These are phyloP conservation scores for Seriola quinqueradiata DNA, from an alignment of 2,113 vertebrate genomes.

Conservation along the genomic window DNA sequence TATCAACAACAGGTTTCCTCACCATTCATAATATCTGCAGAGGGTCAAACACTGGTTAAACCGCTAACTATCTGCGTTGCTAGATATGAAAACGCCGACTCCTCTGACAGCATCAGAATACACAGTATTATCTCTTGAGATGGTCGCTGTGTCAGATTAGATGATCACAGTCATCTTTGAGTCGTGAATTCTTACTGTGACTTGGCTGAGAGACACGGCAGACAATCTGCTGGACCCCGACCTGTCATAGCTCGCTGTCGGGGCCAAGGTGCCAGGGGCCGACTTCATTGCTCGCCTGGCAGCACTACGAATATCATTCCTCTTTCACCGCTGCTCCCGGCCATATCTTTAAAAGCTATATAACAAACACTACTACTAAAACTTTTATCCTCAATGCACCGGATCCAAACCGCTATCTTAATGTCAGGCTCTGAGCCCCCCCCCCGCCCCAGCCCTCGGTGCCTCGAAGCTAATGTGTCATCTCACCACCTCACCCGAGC, in stretches of 20 bases:
- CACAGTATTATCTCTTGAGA: background rate
- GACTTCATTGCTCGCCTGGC: background rate
- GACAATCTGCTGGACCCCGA: too few relatives aligned
- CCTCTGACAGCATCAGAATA: too few relatives aligned
- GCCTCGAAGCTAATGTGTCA: constrained; percentile 26
- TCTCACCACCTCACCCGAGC: background rate
- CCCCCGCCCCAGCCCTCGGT: background rate
- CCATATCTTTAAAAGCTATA: background rate
- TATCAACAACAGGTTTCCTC: background rate
- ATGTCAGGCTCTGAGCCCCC: background rate
- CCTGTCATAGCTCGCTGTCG: background rate
- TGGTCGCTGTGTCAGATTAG: background rate
- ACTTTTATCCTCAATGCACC: background rate
- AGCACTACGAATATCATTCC: background rate
- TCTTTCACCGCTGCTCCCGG: background rate
- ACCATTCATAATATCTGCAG: background rate
- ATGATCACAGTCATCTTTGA: too few relatives aligned
- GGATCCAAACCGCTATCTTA: background rate
- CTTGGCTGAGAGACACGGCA: background rate
- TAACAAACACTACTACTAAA: background rate
- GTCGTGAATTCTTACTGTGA: background rate
- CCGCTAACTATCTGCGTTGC: too few relatives aligned
- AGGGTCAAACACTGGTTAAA: background rate
- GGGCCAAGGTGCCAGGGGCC: background rate
- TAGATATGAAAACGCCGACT: too few relatives aligned